These are phyloP conservation scores for Zaprionus ornatus DNA, from an alignment of 1,140 invertebrate genomes.

Conservation along the genomic window DNA sequence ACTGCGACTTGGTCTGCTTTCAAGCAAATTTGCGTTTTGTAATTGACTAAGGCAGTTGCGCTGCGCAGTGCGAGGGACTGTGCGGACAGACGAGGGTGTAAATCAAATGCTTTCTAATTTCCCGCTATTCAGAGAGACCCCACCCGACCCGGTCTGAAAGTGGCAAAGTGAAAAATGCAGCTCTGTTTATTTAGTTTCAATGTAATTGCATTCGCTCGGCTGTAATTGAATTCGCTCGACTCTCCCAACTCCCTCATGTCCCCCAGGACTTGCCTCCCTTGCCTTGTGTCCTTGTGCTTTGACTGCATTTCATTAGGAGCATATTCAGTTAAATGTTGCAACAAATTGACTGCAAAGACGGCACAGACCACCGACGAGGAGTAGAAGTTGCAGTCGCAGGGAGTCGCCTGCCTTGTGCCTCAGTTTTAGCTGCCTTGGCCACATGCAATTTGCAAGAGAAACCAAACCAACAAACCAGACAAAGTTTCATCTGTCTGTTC, in stretches of 20 bases:
- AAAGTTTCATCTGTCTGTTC: constrained; percentile 35
- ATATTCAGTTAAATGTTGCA: constrained; percentile 52
- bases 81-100: background rate
- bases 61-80: background rate
- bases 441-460: constrained; percentile 44
- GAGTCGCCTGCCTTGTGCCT: background rate
- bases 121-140: constrained; percentile 45
- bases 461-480: constrained; percentile 25
- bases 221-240: constrained; percentile 57
- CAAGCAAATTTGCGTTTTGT: constrained; percentile 32
- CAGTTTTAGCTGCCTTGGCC: constrained; percentile 18
- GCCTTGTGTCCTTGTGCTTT: constrained; percentile 34
- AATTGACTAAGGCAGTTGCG: constrained; percentile 58
- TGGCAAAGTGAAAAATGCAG: constrained; percentile 53
- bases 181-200: constrained; percentile 69
- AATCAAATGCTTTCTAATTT: constrained; percentile 58
- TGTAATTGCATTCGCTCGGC: constrained; percentile 71
- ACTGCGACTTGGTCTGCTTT: constrained; percentile 15
- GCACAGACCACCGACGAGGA: background rate
- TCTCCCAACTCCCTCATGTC: background rate
- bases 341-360: constrained; percentile 39
- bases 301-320: constrained; percentile 50
- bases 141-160: constrained; percentile 5
- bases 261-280: background rate
- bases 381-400: background rate